A percentile compares a stretch with the other conserved stretches of the same genome.
phyloP scores from a whole-genome alignment of 2,888 invertebrate species.

The Isotomurus palustris region DNA sequence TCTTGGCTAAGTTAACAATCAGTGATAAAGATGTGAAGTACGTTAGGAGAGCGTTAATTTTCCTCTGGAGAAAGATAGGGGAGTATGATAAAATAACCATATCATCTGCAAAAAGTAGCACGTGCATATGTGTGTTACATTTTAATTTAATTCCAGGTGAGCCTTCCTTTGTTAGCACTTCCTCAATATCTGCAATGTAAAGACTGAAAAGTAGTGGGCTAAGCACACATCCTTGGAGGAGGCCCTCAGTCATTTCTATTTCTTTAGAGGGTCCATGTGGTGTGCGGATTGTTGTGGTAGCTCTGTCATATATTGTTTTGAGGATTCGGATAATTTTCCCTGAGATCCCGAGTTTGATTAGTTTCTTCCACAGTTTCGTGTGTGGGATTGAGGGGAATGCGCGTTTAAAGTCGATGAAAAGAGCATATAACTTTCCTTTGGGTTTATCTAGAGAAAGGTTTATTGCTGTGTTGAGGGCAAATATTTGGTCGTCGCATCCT shows the following conservation, averaged over 20 bases:
- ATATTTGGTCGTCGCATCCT: too few species aligned
- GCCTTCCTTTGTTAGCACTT: neutral
- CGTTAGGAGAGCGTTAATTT: neutral
- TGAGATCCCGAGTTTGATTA: conserved; percentile 10
- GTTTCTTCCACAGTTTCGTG: conserved; percentile 15
- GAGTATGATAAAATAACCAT: neutral
- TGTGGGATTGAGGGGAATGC: conserved; percentile 23
- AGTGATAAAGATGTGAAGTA: neutral
- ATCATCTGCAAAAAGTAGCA: conserved; percentile 6
- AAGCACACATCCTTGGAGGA: neutral
- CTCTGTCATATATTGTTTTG: conserved; percentile 10
- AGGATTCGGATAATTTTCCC: conserved; percentile 12
- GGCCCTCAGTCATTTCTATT: neutral
- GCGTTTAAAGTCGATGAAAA: conserved; percentile 24
- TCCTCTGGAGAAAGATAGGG: neutral
- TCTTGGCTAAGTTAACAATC: neutral
- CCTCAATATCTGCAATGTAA: neutral
- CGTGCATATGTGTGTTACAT: neutral
- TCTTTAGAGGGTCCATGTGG: neutral
- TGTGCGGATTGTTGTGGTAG: neutral
- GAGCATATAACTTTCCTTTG: conserved; percentile 19
- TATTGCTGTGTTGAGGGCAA: too few species aligned
- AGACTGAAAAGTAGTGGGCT: neutral
- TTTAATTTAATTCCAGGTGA: neutral
- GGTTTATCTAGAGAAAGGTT: too few species aligned